Conservation (phyloP, 2,888 invertebrate species). For the Alentia gelatinosa region DNA sequence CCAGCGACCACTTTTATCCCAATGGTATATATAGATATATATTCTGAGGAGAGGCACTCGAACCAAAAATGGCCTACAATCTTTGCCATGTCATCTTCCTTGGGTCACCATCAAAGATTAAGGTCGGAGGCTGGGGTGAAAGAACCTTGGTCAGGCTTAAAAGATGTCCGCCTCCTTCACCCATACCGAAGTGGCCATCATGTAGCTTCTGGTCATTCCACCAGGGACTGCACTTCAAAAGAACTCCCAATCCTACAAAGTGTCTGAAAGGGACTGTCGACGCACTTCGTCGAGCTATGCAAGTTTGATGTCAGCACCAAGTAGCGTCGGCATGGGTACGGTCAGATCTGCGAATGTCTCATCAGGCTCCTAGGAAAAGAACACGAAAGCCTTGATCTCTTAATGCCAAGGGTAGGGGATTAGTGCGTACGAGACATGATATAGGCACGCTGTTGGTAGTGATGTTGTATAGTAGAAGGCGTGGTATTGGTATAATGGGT, state of each 20-base stretch:
- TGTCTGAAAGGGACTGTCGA: neutral
- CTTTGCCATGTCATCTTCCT: neutral
- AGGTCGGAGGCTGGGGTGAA: no score
- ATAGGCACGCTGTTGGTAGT: neutral
- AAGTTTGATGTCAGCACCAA: slow-evolving; percentile 9
- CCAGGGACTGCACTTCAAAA: neutral
- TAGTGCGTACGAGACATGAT: neutral
- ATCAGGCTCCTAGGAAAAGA: neutral
- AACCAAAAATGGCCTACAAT: neutral
- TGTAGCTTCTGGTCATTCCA: neutral
- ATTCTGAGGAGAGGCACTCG: neutral
- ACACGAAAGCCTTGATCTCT: neutral
- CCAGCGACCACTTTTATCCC: no score
- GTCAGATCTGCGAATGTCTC: neutral
- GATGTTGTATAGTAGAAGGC: no score
- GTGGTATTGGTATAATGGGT: neutral
- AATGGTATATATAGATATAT: no score
- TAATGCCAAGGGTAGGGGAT: neutral
- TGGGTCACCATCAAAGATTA: neutral
- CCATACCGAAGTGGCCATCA: neutral
- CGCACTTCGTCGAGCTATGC: neutral
- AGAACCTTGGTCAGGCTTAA: neutral
- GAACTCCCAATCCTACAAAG: neutral
- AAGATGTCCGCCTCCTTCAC: neutral
- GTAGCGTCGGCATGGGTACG: neutral